Evolutionary conservation across 2,113 vertebrate species (phyloP).

Genomic region (Laterallus jamaicensis): DNA sequence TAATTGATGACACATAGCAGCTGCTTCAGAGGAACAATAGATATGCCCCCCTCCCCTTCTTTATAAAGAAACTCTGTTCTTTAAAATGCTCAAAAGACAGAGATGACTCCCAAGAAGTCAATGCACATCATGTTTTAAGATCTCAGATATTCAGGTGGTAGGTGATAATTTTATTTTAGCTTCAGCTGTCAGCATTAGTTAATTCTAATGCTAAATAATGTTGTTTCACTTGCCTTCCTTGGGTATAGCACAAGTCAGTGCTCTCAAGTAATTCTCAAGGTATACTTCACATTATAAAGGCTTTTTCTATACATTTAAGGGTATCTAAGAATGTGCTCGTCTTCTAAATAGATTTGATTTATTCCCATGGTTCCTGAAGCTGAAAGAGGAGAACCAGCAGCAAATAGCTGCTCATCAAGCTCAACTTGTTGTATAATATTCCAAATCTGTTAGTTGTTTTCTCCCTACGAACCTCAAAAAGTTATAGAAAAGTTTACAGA

Average conservation of each 20-base stretch:
- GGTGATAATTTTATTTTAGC: neutral
- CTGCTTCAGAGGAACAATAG: neutral
- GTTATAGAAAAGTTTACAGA: neutral
- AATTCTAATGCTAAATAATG: neutral
- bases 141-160: neutral
- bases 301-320: neutral
- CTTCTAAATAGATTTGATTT: neutral
- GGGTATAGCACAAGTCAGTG: neutral
- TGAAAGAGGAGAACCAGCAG: neutral
- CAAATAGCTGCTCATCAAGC: neutral
- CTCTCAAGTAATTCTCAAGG: neutral
- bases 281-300: neutral
- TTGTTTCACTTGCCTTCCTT: neutral
- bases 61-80: neutral
- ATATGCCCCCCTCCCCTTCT: neutral
- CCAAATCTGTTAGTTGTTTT: neutral
- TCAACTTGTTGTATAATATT: neutral
- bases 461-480: neutral
- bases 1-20: neutral
- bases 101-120: neutral
- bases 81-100: neutral
- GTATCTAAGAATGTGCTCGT: neutral
- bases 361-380: neutral
- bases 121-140: neutral
- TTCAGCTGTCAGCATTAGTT: neutral